Evolutionary conservation across 2,113 vertebrate species (phyloP), one percentile per base, ranked within the genome.

Genomic region (Anguilla rostrata): DNA sequence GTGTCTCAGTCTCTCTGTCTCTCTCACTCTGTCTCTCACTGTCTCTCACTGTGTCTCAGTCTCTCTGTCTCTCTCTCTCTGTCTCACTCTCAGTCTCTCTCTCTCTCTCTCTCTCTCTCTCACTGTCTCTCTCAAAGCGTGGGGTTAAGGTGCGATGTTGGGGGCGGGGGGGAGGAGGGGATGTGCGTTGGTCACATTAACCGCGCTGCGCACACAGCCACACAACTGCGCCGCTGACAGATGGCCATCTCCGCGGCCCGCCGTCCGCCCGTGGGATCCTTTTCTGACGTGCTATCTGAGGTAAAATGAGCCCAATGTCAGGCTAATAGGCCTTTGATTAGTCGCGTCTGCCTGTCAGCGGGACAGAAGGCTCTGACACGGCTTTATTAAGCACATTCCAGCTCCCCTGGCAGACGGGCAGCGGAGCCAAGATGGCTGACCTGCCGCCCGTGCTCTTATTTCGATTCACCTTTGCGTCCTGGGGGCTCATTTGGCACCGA

Each of bases 271-370:
- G 40, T 26, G 22, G 16, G 7, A 4, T 22, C 78, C 78, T 49
- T 8, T 53, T 22, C 49, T 66, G 71, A 75, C 71, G 34, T 34
- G 71, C 34, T 26, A n/a, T 75, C 71, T 29, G 71, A 75, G 71
- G n/a, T 75, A 75, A 75, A 75, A 75, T 75, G 84, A 78, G 39
- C 84, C 78, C 41, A 78, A 53, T 84, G 84, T 78, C 71, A 75
- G 71, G 26, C 84, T 84, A 84, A 84, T 84, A 71, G 84, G 63
- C 43, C 57, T 71, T 78, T 84, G 43, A 53, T 84, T 84, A 34
- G 75, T 46, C 39, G 39, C 22, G 43, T 78, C 84, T 81, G 57
- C 41, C 26, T 82, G 81, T 82, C 81, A 82, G 18, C 6, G 22
- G 46, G 81, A 39, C 40, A 53, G 81, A 29, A 26, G 79, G 79